These are phyloP conservation scores for Passer montanus DNA, from an alignment of 2,113 vertebrate species.

Conservation along the genomic window DNA sequence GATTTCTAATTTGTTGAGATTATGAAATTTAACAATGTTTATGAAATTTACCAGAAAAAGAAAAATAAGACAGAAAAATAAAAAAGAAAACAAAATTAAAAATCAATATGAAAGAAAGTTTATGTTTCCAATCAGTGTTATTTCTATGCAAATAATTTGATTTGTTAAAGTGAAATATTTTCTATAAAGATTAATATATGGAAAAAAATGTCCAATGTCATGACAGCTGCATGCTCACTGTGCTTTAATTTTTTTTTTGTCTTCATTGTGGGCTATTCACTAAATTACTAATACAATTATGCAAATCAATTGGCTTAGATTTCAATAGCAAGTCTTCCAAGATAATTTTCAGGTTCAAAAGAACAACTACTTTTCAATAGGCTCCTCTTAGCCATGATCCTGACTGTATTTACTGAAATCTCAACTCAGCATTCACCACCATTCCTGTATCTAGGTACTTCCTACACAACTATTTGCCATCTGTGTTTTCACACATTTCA, in stretches of 20 bases:
- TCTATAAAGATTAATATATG: not conserved
- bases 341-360: not conserved
- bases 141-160: not conserved
- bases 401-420: not conserved
- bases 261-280: not conserved
- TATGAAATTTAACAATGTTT: not conserved
- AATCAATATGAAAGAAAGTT: not conserved
- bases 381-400: not conserved
- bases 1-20: not conserved
- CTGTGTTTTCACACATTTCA: not conserved
- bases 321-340: not conserved
- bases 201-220: not conserved
- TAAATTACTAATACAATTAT: not conserved
- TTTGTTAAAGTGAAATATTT: not conserved
- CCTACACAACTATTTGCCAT: not conserved
- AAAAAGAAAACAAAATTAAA: not conserved
- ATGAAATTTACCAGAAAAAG: not conserved
- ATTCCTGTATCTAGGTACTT: not conserved
- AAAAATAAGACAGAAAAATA: not conserved
- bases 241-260: not conserved
- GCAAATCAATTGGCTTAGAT: rapidly evolving
- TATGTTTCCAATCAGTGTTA: not conserved
- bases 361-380: not conserved
- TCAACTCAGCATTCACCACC: not conserved
- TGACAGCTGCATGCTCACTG: not conserved